Evolutionary conservation across 2,113 vertebrate species (phyloP), one percentile per base, ranked within the genome.

Genomic region (Rhinoderma darwinii): DNA sequence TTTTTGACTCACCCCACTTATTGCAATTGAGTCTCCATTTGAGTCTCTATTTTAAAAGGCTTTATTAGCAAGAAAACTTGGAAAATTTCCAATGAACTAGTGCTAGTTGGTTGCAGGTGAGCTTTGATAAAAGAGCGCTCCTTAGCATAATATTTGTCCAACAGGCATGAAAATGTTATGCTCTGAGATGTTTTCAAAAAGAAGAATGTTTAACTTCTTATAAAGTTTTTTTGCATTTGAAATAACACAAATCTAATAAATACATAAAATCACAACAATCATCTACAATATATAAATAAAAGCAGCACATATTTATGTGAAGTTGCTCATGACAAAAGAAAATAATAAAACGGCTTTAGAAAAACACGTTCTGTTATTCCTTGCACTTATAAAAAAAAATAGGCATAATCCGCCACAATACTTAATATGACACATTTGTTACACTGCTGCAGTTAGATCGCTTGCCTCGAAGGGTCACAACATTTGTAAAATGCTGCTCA

Each of bases 401-500:
- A 51, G 43, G 66, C 39, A 83, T 50, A 79, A 80, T 54, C 56
- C 30, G 27, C 32, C 17, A 32, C 35, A 32, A 51, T 80, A 80
- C 78, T 66, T 80, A 86, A 86, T 72, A 78, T 79, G 84, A 86
- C 76, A 79, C 75, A 86, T 86, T 80, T 86, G 84, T 80, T 86
- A 86, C 61, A 54, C 44, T n/a, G 63, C 76, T 54, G 76, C 76
- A 43, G 44, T 86, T 59, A 73, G 77, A 86, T 59, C n/a, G 66
- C 47, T 80, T 81, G 77, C 84, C 84, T 30, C 17, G 14, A 87
- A 81, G 78, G 78, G 78, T 82, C 63, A 73, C 78, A 87, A 61
- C 51, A 80, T 59, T 85, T 85, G 84, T 70, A 86, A 86, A 86
- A 72, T 56, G 84, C 84, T 79, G 84, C 84, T 86, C 59, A 79